phyloP scores from a whole-genome alignment of 2,113 vertebrate genomes.

The Stigmatopora argus region DNA sequence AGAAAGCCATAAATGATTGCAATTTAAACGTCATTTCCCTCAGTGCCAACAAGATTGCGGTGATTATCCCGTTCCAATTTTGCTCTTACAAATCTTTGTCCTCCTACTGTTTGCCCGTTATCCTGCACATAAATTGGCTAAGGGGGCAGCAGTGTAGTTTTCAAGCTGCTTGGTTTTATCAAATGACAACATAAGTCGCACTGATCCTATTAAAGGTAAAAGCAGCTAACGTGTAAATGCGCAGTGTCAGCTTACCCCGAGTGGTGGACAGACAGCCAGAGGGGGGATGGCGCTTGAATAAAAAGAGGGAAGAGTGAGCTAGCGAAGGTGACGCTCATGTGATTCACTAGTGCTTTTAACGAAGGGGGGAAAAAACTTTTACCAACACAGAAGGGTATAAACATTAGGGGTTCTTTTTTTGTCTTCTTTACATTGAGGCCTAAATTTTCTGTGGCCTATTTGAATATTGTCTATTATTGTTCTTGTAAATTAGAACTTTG shows the following conservation, averaged over 20 bases:
- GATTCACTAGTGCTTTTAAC: constrained; percentile 16
- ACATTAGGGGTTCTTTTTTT: too few species aligned
- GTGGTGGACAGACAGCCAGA: constrained; percentile 16
- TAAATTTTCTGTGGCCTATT: too few species aligned
- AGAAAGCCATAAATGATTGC: not conserved
- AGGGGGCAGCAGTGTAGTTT: constrained; percentile 76
- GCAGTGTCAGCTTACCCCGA: constrained; percentile 78
- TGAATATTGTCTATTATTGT: too few species aligned
- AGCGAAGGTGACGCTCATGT: constrained; percentile 25
- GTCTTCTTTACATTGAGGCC: too few species aligned
- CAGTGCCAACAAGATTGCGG: constrained; percentile 17
- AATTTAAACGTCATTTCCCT: constrained; percentile 2
- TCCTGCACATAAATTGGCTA: constrained; percentile 81
- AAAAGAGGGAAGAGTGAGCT: not conserved
- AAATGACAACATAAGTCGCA: constrained; percentile 83
- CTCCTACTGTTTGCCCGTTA: constrained; percentile 77
- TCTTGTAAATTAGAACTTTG: too few species aligned
- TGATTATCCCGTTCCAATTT: constrained; percentile 68
- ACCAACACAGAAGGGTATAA: not conserved
- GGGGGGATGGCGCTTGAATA: constrained; percentile 22
- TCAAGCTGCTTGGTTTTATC: constrained; percentile 83
- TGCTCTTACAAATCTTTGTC: constrained; percentile 71
- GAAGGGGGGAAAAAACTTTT: not conserved
- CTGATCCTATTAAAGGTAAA: constrained; percentile 86
- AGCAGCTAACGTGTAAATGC: constrained; percentile 82